Evolutionary conservation across 2,888 invertebrate species (phyloP).

Genomic region (Platycheirus albimanus): DNA sequence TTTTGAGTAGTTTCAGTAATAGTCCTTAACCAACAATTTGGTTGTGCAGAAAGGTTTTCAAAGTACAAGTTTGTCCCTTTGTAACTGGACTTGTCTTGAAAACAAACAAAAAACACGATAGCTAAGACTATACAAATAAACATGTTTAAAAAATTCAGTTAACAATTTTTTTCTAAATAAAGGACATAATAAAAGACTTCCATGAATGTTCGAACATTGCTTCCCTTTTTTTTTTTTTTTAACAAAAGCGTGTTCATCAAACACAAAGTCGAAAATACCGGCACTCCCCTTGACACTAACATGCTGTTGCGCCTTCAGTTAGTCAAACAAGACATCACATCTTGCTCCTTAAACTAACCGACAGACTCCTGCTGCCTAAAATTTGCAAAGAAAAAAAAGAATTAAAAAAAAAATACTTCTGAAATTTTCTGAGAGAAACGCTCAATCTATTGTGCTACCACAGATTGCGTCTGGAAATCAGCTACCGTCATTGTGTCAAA

Average conservation of each 20-base stretch:
- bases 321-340: constrained; percentile 43
- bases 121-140: no score
- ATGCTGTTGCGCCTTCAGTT: constrained; percentile 63
- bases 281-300: constrained; percentile 29
- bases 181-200: no score
- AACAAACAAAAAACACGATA: no score
- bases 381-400: not conserved
- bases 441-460: constrained; percentile 71
- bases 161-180: no score
- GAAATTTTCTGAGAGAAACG: constrained; percentile 21
- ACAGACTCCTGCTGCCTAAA: constrained; percentile 19
- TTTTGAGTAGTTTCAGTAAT: no score
- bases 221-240: not conserved
- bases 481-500: constrained; percentile 64
- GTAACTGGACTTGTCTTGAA: no score
- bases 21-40: no score
- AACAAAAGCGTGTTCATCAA: not conserved
- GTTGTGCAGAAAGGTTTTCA: no score
- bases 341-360: not conserved
- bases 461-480: constrained; percentile 69
- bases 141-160: no score
- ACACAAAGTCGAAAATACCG: constrained; percentile 19
- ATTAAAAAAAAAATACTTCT: constrained; percentile 15
- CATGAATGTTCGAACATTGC: no score
- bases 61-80: no score